These are phyloP conservation scores for Lasioglossum zephyrum DNA, from an alignment of 2,888 invertebrate genomes.

Conservation along the genomic window DNA sequence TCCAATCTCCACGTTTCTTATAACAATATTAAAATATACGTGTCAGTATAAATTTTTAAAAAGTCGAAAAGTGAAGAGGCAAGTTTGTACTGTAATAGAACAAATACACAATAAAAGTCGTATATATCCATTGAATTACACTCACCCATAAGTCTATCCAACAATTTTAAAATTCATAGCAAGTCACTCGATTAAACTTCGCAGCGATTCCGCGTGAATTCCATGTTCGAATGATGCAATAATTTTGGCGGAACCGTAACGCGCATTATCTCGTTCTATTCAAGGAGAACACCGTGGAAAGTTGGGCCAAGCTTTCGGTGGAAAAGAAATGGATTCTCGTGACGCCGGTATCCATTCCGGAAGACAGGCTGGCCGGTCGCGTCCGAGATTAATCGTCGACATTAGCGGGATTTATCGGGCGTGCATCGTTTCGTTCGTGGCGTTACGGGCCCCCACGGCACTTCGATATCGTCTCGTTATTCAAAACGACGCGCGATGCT, in stretches of 20 bases:
- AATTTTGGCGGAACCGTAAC: background rate
- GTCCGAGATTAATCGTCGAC: slow-evolving; percentile 78
- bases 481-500: slow-evolving; percentile 65
- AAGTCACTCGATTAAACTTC: too few species aligned
- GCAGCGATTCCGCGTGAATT: background rate
- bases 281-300: slow-evolving; percentile 57
- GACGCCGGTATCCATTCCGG: slow-evolving; percentile 79
- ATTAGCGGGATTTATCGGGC: slow-evolving; percentile 79
- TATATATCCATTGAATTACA: too few species aligned
- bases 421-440: slow-evolving; percentile 69
- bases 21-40: too few species aligned
- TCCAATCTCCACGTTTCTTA: too few species aligned
- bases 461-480: slow-evolving; percentile 71
- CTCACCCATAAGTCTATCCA: too few species aligned
- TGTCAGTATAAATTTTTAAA: too few species aligned
- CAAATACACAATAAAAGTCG: too few species aligned
- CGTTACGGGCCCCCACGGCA: slow-evolving; percentile 54
- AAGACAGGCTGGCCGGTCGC: slow-evolving; percentile 71
- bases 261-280: background rate
- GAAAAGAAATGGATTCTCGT: slow-evolving; percentile 73
- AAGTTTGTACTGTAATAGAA: too few species aligned
- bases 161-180: too few species aligned
- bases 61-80: too few species aligned
- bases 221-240: background rate
- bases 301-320: slow-evolving; percentile 65